A percentile compares a stretch with the other conserved stretches of the same genome.
phyloP scores from a whole-genome alignment of 2,888 invertebrate genomes.

The Anthophora plumipes region DNA sequence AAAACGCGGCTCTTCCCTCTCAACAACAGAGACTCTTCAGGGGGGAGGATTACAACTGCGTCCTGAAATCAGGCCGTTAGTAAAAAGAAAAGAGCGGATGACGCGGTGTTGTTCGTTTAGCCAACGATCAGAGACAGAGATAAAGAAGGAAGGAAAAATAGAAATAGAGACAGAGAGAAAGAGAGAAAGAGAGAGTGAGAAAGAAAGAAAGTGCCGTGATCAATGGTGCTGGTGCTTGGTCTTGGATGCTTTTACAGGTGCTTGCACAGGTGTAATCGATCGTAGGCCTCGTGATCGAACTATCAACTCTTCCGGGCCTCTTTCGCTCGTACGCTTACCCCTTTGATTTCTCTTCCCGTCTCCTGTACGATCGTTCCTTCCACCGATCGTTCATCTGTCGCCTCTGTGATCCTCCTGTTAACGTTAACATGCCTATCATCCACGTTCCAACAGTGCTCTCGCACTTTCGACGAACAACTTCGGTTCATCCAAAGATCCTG shows the following conservation, averaged over 20 bases:
- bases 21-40: slow-evolving; percentile 40
- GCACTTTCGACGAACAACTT: too few species aligned
- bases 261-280: slow-evolving; percentile 64
- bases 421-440: background rate
- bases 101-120: too few species aligned
- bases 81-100: slow-evolving; percentile 46
- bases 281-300: slow-evolving; percentile 54
- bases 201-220: slow-evolving; percentile 33
- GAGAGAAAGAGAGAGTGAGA: background rate
- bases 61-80: slow-evolving; percentile 76
- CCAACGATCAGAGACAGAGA: too few species aligned
- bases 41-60: slow-evolving; percentile 39
- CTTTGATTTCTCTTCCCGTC: slow-evolving; percentile 3
- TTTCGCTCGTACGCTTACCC: slow-evolving; percentile 54
- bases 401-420: background rate
- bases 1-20: slow-evolving; percentile 24
- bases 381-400: background rate
- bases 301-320: slow-evolving; percentile 33
- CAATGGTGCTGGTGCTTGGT: slow-evolving; percentile 64
- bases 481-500: too few species aligned
- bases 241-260: slow-evolving; percentile 67
- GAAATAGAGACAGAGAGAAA: too few species aligned
- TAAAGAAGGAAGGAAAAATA: too few species aligned
- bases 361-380: background rate
- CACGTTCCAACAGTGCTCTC: background rate